phyloP scores from a whole-genome alignment of 2,113 vertebrate species.

The Prunella himalayana region DNA sequence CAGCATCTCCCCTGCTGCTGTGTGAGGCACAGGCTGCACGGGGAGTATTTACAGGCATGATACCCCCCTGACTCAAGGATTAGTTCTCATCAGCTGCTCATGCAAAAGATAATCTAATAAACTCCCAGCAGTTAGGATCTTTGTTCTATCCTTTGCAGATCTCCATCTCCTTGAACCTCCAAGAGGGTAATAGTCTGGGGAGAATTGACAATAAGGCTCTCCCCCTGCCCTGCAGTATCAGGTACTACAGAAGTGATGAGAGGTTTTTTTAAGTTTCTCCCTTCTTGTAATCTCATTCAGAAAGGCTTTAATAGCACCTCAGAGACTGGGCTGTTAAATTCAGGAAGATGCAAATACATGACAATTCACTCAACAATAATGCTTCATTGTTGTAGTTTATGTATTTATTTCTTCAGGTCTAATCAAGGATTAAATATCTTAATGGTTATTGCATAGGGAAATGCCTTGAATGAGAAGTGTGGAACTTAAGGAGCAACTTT shows the following conservation, averaged over 20 bases:
- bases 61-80: not conserved
- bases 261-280: not conserved
- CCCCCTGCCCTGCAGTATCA: not conserved
- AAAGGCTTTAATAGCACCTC: not conserved
- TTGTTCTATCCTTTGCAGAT: not conserved
- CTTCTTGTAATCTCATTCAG: not conserved
- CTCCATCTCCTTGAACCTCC: not conserved
- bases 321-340: not conserved
- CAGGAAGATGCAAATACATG: not conserved
- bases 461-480: not conserved
- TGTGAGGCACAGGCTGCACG: not conserved
- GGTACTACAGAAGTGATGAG: not conserved
- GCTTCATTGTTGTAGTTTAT: not conserved
- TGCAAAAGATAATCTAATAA: not conserved
- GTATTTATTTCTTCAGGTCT: not conserved
- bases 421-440: not conserved
- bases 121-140: not conserved
- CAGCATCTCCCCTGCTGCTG: not conserved
- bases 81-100: not conserved
- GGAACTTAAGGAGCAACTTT: not conserved
- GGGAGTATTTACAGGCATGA: accelerated
- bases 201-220: not conserved
- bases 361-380: not conserved
- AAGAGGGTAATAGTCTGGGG: not conserved
- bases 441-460: not conserved